Evolutionary conservation across 1,140 invertebrate genomes (phyloP), one percentile per base, ranked within the genome.

Genomic region (Megathymus violae): DNA sequence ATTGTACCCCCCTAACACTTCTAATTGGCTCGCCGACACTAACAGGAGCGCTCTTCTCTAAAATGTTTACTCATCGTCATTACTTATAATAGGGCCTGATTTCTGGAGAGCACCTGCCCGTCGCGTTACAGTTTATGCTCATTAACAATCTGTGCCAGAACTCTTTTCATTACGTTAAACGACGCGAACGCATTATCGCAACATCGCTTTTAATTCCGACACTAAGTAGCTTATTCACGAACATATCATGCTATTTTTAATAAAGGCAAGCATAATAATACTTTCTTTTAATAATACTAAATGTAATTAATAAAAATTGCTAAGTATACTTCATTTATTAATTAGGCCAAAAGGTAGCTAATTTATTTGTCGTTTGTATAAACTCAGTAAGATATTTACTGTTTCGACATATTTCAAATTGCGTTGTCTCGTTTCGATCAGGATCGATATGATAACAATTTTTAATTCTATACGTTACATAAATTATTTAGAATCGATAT

Each of bases 1-100:
- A 31, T 9, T 67, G 61, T 71, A 63, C 67, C 76, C 75, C 79
- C 71, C 81, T 82, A 82, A 82, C 85, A 83, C 80, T 81, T 82
- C 81, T 88, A 90, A 88, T 88, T 88, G 85, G 85, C 85, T 86
- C 74, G 70, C 78, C 72, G 76, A 74, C 77, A 82, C 82, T 83
- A 85, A 81, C 79, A 83, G 71, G 78, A 84, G 75, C 64, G 76
- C 78, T 80, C 79, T 80, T 78, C 78, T 83, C 76, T 79, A 83
- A 86, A 88, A 77, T 82, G 78, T 80, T 80, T 76, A 76, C 75
- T 80, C 80, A 79, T 82, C 70, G 73, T 82, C 80, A 79, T 80
- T 78, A 82, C 71, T 78, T 83, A 77, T 84, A 82, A 85, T 80
- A 75, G 75, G 77, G 63, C 69, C 59, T 54, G 62, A 71, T 65